A percentile compares a stretch with the other conserved stretches of the same genome.
Evolutionary conservation across 1,140 invertebrate species (phyloP).

Genomic region (Lanistes nyassanus): DNA sequence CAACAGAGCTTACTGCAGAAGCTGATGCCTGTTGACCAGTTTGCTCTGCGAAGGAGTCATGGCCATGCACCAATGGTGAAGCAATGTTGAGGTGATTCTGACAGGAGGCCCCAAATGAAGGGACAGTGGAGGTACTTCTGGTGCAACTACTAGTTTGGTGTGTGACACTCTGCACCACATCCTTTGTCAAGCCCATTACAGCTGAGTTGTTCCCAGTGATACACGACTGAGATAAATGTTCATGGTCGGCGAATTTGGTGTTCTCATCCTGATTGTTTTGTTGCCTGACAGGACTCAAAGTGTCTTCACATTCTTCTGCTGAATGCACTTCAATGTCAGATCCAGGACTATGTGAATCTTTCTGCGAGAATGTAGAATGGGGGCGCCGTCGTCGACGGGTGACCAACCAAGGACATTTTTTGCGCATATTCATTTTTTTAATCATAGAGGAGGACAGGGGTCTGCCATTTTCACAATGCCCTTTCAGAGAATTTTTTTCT

Average conservation of each 20-base stretch:
- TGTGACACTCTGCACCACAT: too few relatives aligned
- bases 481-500: conserved; percentile 20
- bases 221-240: conserved; percentile 2
- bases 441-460: not conserved
- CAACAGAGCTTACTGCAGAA: too few relatives aligned
- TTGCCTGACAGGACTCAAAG: not conserved
- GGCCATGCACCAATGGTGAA: too few relatives aligned
- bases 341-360: conserved; percentile 9
- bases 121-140: too few relatives aligned
- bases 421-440: conserved; percentile 6
- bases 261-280: not conserved
- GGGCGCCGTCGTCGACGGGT: not conserved
- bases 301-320: not conserved
- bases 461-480: not conserved
- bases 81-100: too few relatives aligned
- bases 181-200: not conserved
- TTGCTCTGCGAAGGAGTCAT: too few relatives aligned
- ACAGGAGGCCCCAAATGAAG: too few relatives aligned
- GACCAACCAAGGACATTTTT: conserved; percentile 17
- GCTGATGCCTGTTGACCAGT: too few relatives aligned
- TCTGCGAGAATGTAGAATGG: conserved; percentile 8
- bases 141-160: too few relatives aligned
- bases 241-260: not conserved
- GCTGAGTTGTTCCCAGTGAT: conserved; percentile 15
- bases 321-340: not conserved